Percentiles rank a stretch among this genome's conserved stretches.
Conservation (phyloP, 2,888 invertebrate species). For the Periphyllus acericola region DNA sequence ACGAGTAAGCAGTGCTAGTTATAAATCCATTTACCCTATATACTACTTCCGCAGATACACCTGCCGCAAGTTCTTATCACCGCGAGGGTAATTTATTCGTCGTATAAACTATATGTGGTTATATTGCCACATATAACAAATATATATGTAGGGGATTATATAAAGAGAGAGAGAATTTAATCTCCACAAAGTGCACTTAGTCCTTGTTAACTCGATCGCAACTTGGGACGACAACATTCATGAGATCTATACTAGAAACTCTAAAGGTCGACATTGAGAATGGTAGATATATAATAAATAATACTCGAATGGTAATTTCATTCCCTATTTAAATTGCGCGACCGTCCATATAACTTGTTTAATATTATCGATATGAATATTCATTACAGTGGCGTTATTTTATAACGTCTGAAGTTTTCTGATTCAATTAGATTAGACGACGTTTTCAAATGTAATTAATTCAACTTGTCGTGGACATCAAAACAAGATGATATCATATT, state of each 20-base stretch:
- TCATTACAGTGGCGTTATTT: background rate
- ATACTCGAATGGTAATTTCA: constrained; percentile 8
- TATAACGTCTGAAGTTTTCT: background rate
- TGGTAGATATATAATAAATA: background rate
- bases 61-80: background rate
- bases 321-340: constrained; percentile 4
- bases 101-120: background rate
- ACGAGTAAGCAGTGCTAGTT: too few species aligned
- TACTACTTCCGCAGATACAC: background rate
- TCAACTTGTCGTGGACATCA: background rate
- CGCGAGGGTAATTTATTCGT: background rate
- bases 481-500: too few species aligned
- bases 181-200: constrained; percentile 10
- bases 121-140: constrained; percentile 4
- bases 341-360: background rate
- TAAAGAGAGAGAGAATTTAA: constrained; percentile 6
- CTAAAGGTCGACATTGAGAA: background rate
- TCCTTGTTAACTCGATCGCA: constrained; percentile 12
- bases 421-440: background rate
- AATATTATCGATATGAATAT: background rate
- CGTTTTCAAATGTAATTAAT: background rate
- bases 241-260: constrained; percentile 4
- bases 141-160: constrained; percentile 12
- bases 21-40: too few species aligned
- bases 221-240: background rate